Conservation (phyloP, 2,797 vertebrate genomes). For the Enteromius argenteus region DNA sequence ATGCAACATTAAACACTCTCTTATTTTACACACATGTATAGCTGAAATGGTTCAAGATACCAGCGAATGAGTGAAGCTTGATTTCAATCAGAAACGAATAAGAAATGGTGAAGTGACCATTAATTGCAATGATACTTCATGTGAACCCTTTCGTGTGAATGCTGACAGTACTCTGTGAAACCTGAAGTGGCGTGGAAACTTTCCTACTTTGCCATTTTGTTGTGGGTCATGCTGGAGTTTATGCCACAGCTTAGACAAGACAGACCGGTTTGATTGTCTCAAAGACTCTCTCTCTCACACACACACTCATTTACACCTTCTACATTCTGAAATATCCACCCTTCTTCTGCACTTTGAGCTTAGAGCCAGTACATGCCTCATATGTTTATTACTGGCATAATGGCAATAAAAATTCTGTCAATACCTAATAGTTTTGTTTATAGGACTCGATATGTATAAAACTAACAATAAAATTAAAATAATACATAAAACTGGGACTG, state of each 20-base stretch:
- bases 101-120: not conserved
- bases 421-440: not conserved
- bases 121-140: not conserved
- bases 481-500: not conserved
- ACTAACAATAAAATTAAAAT: not conserved
- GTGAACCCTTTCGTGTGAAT: not conserved
- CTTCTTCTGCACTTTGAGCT: conserved; percentile 29
- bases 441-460: not conserved
- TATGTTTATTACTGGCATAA: not conserved
- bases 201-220: conserved; percentile 29
- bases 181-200: not conserved
- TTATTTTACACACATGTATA: not conserved
- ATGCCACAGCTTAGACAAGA: conserved; percentile 60
- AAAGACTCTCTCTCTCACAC: not conserved
- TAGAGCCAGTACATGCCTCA: not conserved
- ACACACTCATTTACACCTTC: conserved; percentile 47
- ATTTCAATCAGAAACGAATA: not conserved
- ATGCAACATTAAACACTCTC: not conserved
- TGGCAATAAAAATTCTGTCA: not conserved
- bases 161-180: conserved; percentile 5
- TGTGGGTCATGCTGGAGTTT: conserved; percentile 32
- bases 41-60: not conserved
- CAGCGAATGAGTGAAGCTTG: not conserved
- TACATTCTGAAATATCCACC: conserved; percentile 57
- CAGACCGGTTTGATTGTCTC: conserved; percentile 69